Conservation (phyloP, 2,797 vertebrate genomes). For the Eremophila alpestris region DNA sequence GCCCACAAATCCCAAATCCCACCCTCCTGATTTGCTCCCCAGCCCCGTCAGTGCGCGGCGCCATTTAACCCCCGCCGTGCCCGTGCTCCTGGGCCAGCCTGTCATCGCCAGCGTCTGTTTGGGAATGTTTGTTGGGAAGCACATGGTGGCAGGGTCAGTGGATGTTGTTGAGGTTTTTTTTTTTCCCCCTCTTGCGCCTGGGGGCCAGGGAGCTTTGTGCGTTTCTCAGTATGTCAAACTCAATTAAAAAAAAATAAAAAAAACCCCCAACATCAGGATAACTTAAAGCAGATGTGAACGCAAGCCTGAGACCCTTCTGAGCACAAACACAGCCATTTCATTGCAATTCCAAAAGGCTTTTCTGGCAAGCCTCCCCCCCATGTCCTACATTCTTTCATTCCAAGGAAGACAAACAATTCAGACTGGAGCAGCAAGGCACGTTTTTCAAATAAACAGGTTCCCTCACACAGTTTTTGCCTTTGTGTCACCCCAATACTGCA, state of each 20-base stretch:
- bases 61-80: neutral
- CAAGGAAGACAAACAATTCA: constrained; percentile 67
- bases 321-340: constrained; percentile 60
- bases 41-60: neutral
- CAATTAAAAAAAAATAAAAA: constrained; percentile 43
- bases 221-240: constrained; percentile 50
- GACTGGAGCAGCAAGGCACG: constrained; percentile 42
- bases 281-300: constrained; percentile 55
- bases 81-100: neutral
- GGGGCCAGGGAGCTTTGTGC: constrained; percentile 45
- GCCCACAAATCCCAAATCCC: neutral
- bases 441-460: constrained; percentile 67
- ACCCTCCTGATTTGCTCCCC: neutral
- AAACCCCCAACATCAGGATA: constrained; percentile 19
- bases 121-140: constrained; percentile 49
- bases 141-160: constrained; percentile 44
- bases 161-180: constrained; percentile 46
- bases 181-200: neutral
- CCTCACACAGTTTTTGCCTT: constrained; percentile 22
- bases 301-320: constrained; percentile 53
- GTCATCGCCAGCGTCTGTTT: constrained; percentile 10
- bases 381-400: constrained; percentile 67
- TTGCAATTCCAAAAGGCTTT: constrained; percentile 59
- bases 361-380: constrained; percentile 50
- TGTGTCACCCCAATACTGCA: neutral